Evolutionary conservation across 2,797 vertebrate genomes (phyloP).

Genomic region (Crax fasciolata): DNA sequence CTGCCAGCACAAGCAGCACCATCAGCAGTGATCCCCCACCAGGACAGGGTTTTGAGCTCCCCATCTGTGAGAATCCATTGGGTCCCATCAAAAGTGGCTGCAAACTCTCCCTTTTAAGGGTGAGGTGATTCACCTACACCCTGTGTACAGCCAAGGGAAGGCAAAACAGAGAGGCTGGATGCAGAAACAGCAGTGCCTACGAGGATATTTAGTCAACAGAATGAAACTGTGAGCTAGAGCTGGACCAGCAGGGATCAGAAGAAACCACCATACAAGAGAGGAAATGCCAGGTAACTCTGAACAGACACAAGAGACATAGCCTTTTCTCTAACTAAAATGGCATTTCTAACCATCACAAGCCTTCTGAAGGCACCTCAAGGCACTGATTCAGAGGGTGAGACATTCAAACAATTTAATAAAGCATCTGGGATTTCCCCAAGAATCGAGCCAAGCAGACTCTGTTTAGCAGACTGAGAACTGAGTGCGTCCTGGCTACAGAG

Average conservation of each 20-base stretch:
- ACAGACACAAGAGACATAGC: background rate
- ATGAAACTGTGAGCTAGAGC: background rate
- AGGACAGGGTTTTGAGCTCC: background rate
- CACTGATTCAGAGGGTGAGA: background rate
- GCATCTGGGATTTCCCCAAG: background rate
- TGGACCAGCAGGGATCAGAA: background rate
- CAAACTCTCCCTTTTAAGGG: background rate
- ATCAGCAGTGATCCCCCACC: background rate
- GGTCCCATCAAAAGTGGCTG: background rate
- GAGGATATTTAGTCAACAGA: background rate
- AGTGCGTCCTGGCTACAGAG: background rate
- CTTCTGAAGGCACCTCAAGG: slow-evolving; percentile 5
- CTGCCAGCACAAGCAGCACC: slow-evolving; percentile 18
- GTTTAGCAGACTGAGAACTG: background rate
- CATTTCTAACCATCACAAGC: background rate
- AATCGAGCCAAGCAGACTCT: background rate
- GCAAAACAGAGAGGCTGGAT: background rate
- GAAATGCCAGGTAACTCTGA: background rate
- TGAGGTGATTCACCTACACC: background rate
- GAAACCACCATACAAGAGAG: background rate
- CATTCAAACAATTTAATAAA: slow-evolving; percentile 19
- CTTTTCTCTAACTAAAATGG: background rate
- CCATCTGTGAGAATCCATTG: accelerated
- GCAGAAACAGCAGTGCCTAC: background rate
- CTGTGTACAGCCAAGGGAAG: background rate